These are phyloP conservation scores for Leptosomus discolor DNA, from an alignment of 2,113 vertebrate genomes.

Conservation along the genomic window DNA sequence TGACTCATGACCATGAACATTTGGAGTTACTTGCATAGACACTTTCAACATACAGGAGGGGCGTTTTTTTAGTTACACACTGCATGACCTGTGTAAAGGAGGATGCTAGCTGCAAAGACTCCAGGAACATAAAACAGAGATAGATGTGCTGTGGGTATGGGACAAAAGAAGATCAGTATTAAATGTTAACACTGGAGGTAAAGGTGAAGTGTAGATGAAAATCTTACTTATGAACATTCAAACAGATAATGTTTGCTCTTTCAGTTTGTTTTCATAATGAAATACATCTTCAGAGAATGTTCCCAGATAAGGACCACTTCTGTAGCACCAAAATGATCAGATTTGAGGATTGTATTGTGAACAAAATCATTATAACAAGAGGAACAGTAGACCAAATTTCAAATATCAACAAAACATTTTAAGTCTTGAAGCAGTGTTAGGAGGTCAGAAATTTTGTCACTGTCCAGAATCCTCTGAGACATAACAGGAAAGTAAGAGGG, in stretches of 20 bases:
- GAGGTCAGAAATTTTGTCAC: background rate
- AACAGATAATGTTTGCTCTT: background rate
- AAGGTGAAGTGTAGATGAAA: background rate
- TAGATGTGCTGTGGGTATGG: background rate
- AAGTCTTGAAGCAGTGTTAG: background rate
- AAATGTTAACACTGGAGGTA: background rate
- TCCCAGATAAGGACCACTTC: background rate
- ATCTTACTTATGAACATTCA: background rate
- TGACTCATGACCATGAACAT: background rate
- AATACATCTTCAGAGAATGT: background rate
- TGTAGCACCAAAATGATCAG: background rate
- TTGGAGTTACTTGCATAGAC: background rate
- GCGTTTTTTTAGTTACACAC: background rate
- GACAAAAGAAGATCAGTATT: background rate
- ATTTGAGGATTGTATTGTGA: background rate
- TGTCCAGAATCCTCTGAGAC: background rate
- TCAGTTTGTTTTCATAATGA: background rate
- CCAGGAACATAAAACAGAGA: background rate
- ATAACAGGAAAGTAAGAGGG: background rate
- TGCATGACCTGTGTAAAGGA: background rate
- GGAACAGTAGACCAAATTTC: background rate
- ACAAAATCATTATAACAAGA: background rate
- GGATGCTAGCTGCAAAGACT: rapidly evolving
- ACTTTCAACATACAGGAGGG: background rate
- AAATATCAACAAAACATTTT: background rate